Conservation (phyloP, 2,888 invertebrate species). For the Pachydiplax longipennis region DNA sequence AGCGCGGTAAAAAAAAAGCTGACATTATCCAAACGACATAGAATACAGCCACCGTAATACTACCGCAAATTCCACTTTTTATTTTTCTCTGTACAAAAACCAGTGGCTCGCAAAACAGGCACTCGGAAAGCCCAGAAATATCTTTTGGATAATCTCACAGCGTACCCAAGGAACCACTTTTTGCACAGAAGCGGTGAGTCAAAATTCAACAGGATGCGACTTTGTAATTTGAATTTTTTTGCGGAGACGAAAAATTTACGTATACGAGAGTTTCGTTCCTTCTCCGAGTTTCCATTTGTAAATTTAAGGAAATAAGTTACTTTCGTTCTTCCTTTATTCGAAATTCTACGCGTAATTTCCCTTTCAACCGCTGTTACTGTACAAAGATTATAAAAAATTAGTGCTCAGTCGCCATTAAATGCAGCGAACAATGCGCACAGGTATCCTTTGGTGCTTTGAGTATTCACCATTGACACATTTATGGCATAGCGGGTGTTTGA, state of each 20-base stretch:
- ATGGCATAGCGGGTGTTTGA: slow-evolving; percentile 24
- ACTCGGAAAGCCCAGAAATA: not conserved
- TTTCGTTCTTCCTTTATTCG: not conserved
- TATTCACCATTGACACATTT: slow-evolving; percentile 10
- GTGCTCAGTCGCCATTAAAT: not conserved
- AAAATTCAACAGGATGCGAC: not conserved
- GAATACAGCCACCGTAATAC: not conserved
- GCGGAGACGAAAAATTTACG: not conserved
- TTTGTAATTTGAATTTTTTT: not conserved
- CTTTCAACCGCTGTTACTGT: not conserved
- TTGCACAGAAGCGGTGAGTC: not conserved
- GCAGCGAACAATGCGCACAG: not conserved
- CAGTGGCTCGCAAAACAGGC: not conserved
- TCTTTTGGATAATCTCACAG: not conserved
- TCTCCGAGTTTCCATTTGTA: not conserved
- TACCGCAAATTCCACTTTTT: not conserved
- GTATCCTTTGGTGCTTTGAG: not conserved
- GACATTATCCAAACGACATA: not conserved
- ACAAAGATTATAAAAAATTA: slow-evolving; percentile 1
- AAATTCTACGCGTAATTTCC: not conserved
- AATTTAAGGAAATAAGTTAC: not conserved
- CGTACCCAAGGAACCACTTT: not conserved
- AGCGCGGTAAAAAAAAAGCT: not conserved
- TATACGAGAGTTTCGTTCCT: not conserved
- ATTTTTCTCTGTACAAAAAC: not conserved